Conservation (phyloP, 2,113 vertebrate species). For the Anguilla rostrata region DNA sequence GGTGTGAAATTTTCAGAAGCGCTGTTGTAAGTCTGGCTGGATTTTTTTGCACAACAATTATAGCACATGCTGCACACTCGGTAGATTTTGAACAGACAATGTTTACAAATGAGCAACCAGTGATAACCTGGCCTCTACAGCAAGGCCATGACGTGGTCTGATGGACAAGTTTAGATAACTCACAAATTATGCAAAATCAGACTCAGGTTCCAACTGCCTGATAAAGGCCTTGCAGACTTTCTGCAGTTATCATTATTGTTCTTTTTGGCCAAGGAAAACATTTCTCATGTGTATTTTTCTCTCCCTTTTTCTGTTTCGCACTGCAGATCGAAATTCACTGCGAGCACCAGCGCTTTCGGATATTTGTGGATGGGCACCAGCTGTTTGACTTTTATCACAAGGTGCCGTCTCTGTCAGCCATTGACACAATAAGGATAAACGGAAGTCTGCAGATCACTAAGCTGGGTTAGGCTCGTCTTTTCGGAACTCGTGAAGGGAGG, state of each 20-base stretch:
- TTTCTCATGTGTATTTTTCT: not conserved
- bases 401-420: slow-evolving; percentile 72
- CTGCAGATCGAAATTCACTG: slow-evolving; percentile 87
- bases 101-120: not conserved
- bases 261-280: not conserved
- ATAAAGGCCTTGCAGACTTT: not conserved
- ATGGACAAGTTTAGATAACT: not conserved
- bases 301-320: not conserved
- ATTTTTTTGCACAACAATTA: not conserved
- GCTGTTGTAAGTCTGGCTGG: not conserved
- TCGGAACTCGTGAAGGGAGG: not conserved
- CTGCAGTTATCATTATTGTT: not conserved
- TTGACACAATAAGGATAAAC: slow-evolving; percentile 90
- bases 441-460: slow-evolving; percentile 88
- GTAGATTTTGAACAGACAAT: not conserved
- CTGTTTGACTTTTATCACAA: slow-evolving; percentile 92
- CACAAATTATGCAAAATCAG: not conserved
- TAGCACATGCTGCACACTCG: not conserved
- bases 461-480: slow-evolving; percentile 72
- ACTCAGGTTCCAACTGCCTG: not conserved
- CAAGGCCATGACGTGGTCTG: not conserved
- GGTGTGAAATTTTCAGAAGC: not conserved
- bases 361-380: slow-evolving; percentile 90
- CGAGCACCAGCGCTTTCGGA: slow-evolving; percentile 83
- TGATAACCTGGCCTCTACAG: not conserved